Conservation (phyloP, 37 sponge, comb jelly and placozoan genomes). For the Beroe forskalii region DNA sequence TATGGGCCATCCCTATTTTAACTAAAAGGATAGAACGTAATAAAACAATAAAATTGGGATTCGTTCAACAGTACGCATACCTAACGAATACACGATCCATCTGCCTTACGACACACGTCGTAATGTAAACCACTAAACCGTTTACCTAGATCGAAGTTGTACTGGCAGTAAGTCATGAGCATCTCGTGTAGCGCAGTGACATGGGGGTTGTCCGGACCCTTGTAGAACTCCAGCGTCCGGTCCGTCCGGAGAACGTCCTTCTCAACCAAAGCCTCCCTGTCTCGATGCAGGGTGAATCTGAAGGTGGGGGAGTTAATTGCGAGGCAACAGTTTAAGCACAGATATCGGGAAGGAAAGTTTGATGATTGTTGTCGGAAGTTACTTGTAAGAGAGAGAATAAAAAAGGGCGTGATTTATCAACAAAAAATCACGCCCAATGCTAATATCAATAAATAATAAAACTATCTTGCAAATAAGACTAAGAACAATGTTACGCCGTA, state of each 20-base stretch:
- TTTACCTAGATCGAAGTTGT: conserved; percentile 98
- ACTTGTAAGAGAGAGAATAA: not conserved
- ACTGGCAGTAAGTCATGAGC: conserved; percentile 86
- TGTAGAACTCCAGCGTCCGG: conserved; percentile 69
- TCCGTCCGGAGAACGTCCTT: conserved; percentile 94
- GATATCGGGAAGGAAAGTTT: no score
- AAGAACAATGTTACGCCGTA: no score
- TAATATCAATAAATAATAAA: no score
- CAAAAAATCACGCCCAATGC: not conserved
- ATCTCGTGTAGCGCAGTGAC: conserved; percentile 78
- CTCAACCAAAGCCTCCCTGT: conserved; percentile 67
- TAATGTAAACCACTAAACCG: no score
- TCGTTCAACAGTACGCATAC: no score
- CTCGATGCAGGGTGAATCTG: not conserved
- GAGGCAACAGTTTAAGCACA: not conserved
- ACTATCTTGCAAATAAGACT: no score
- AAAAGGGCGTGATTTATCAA: not conserved
- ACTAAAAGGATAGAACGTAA: no score
- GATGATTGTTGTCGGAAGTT: not conserved
- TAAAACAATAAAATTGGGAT: no score
- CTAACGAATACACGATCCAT: not conserved
- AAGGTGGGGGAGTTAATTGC: not conserved
- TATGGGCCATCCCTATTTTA: no score
- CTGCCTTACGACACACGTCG: no score
- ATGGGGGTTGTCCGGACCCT: conserved; percentile 68